phyloP scores from a whole-genome alignment of 1,140 invertebrate genomes.

The Zaprionus vittiger region DNA sequence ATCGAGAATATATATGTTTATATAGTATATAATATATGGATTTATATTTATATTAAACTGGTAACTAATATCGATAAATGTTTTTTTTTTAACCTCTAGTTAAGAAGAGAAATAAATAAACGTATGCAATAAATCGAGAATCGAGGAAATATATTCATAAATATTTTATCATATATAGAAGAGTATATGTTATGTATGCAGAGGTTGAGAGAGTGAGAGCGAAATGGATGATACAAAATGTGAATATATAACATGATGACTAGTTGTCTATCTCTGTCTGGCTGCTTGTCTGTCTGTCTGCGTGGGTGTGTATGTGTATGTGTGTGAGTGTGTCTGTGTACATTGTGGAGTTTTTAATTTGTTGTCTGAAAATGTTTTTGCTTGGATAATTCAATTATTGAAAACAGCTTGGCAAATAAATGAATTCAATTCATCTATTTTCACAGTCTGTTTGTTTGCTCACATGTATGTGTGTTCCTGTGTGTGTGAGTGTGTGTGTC shows the following conservation, averaged over 20 bases:
- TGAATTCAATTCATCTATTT: constrained; percentile 33
- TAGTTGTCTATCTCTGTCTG: constrained; percentile 9
- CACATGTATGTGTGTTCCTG: constrained; percentile 19
- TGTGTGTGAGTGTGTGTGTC: constrained; percentile 35
- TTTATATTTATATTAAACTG: constrained; percentile 27
- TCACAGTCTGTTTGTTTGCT: constrained; percentile 17
- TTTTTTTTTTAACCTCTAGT: constrained; percentile 40
- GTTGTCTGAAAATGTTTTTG: constrained; percentile 36
- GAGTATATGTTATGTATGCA: constrained; percentile 26
- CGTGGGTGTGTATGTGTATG: constrained; percentile 13
- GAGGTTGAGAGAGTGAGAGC: constrained; percentile 28
- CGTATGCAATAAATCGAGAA: constrained; percentile 61
- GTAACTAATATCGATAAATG: constrained; percentile 41
- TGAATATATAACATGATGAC: constrained; percentile 21
- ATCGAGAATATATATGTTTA: constrained; percentile 43
- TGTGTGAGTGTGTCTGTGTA: constrained; percentile 18
- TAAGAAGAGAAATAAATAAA: constrained; percentile 46
- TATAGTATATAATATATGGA: constrained; percentile 24
- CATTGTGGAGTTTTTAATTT: constrained; percentile 35
- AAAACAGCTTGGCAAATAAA: constrained; percentile 49
- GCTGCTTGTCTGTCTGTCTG: constrained; percentile 24
- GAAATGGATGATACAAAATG: constrained; percentile 31
- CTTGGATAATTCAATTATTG: constrained; percentile 55
- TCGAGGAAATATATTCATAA: constrained; percentile 53
- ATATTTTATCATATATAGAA: constrained; percentile 49